Conservation (phyloP, 2,113 vertebrate genomes). For the Sturnira hondurensis region DNA sequence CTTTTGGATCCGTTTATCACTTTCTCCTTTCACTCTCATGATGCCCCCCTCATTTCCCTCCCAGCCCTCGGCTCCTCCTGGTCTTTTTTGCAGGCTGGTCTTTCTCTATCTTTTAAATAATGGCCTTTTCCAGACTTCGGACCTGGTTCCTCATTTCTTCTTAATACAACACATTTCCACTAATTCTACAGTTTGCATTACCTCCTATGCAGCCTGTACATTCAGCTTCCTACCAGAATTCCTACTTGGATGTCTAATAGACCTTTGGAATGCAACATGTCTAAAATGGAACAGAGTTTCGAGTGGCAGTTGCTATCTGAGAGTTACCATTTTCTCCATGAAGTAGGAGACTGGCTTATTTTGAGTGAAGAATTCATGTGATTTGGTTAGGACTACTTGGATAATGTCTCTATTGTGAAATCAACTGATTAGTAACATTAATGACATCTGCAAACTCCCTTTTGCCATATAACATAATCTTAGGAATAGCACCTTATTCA, state of each 20-base stretch:
- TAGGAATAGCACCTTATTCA: background rate
- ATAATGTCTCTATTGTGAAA: conserved; percentile 19
- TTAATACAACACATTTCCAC: background rate
- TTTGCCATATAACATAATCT: background rate
- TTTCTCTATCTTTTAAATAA: background rate
- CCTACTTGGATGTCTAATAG: background rate
- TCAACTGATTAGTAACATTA: background rate
- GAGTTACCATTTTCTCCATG: conserved; percentile 3
- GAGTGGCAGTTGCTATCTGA: background rate
- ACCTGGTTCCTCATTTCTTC: background rate
- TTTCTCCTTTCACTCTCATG: background rate
- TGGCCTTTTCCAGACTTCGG: background rate
- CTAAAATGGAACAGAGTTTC: background rate
- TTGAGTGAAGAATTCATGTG: background rate
- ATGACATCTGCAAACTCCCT: conserved; percentile 14
- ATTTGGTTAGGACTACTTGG: background rate
- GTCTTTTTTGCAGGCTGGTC: background rate
- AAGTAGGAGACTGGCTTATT: background rate
- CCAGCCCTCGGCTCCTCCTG: background rate
- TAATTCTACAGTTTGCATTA: background rate
- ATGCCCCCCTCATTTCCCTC: background rate
- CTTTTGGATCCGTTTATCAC: background rate
- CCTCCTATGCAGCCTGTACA: background rate
- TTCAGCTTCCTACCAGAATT: background rate
- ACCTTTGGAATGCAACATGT: background rate